Conservation (phyloP, 1,140 invertebrate species). For the Melanaphis sacchari region DNA sequence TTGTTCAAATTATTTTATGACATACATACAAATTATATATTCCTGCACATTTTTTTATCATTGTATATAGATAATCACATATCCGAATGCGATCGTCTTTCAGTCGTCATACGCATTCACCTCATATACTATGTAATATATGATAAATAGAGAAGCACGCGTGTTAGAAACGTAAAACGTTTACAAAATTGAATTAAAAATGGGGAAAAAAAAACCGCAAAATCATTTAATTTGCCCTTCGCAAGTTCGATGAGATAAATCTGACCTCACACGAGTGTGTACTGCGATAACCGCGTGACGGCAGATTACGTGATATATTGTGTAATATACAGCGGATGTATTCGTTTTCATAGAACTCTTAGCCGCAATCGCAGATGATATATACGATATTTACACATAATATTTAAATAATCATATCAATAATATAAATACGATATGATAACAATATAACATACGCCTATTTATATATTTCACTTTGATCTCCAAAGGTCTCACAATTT, state of each 20-base stretch:
- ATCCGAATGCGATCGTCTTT: not conserved
- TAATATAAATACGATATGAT: not conserved
- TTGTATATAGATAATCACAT: not conserved
- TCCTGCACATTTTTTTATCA: no score
- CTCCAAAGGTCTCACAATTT: not conserved
- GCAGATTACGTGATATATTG: not conserved
- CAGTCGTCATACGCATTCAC: not conserved
- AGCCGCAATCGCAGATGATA: not conserved
- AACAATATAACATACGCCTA: not conserved
- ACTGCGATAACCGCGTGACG: not conserved
- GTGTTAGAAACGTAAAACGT: not conserved
- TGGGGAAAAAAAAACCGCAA: not conserved
- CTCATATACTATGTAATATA: not conserved
- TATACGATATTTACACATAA: not conserved
- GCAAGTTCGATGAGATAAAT: not conserved
- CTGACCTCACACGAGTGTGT: not conserved
- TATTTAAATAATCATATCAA: not conserved
- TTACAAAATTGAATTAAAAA: not conserved
- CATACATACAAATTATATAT: no score
- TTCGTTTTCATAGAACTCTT: not conserved
- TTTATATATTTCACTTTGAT: not conserved
- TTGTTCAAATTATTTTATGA: no score
- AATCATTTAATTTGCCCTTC: not conserved
- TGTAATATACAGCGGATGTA: not conserved
- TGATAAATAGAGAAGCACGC: not conserved